Evolutionary conservation across 2,888 invertebrate species (phyloP).

Genomic region (Alviniconcha strummeri): DNA sequence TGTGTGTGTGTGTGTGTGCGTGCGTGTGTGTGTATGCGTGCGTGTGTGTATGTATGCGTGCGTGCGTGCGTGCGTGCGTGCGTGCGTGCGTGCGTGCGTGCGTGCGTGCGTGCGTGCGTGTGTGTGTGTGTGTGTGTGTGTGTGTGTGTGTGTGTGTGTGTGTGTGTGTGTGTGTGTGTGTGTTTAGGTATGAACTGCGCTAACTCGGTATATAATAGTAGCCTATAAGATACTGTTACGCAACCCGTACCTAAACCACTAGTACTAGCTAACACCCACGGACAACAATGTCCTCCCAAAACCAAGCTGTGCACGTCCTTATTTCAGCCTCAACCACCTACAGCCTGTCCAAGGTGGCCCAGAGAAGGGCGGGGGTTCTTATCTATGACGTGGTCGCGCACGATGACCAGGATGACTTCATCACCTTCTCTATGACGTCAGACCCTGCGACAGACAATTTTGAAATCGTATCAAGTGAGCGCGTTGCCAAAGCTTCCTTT

Average conservation of each 20-base stretch:
- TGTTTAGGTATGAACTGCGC: too few relatives aligned
- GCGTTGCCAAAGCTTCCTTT: too few relatives aligned
- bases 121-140: background rate
- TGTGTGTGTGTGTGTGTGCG: background rate
- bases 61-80: background rate
- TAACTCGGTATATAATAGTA: too few relatives aligned
- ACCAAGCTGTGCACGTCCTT: background rate
- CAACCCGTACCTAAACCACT: background rate
- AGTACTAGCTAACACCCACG: background rate
- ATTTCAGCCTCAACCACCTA: too few relatives aligned
- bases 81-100: background rate
- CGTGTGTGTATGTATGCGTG: background rate
- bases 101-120: background rate
- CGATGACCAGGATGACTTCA: constrained; percentile 11
- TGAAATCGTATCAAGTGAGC: background rate
- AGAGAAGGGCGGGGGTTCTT: background rate
- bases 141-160: background rate
- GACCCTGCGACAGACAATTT: constrained; percentile 17
- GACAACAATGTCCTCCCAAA: background rate
- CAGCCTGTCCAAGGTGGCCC: too few relatives aligned
- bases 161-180: too few relatives aligned
- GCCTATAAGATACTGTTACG: background rate
- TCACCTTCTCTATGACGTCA: constrained; percentile 18
- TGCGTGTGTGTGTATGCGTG: background rate
- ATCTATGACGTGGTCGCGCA: background rate